phyloP scores from a whole-genome alignment of 2,113 vertebrate genomes.

The Silurus asotus region DNA sequence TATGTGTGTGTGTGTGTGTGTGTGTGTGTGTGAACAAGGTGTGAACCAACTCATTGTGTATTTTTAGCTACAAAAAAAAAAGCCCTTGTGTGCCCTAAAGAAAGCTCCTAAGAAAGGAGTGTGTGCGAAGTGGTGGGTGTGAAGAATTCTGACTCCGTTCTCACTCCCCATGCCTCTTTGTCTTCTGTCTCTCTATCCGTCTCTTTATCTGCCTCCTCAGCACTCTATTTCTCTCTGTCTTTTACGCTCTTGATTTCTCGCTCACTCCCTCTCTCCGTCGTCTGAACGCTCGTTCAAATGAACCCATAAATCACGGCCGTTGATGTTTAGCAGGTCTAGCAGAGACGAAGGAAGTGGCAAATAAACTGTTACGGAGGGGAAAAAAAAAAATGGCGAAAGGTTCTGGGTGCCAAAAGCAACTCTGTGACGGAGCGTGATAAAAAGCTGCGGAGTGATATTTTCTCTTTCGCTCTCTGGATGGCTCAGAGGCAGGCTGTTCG shows the following conservation, averaged over 20 bases:
- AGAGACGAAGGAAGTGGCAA: conserved; percentile 61
- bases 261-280: conserved; percentile 64
- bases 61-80: background rate
- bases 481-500: conserved; percentile 60
- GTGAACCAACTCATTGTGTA: background rate
- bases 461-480: conserved; percentile 35
- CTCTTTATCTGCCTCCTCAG: background rate
- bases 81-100: background rate
- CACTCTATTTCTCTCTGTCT: conserved; percentile 7
- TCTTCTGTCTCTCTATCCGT: background rate
- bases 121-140: background rate
- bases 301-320: conserved; percentile 74
- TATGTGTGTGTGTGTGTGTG: background rate
- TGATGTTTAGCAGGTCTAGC: conserved; percentile 70
- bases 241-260: conserved; percentile 7
- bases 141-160: background rate
- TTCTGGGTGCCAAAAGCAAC: conserved; percentile 68
- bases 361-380: conserved; percentile 57
- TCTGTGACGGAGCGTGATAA: conserved; percentile 69
- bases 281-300: conserved; percentile 73
- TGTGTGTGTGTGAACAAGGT: background rate
- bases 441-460: conserved; percentile 60
- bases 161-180: background rate
- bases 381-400: conserved; percentile 50
- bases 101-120: background rate